These are phyloP conservation scores for Spondyliosoma cantharus DNA, from an alignment of 2,797 vertebrate genomes.

Conservation along the genomic window DNA sequence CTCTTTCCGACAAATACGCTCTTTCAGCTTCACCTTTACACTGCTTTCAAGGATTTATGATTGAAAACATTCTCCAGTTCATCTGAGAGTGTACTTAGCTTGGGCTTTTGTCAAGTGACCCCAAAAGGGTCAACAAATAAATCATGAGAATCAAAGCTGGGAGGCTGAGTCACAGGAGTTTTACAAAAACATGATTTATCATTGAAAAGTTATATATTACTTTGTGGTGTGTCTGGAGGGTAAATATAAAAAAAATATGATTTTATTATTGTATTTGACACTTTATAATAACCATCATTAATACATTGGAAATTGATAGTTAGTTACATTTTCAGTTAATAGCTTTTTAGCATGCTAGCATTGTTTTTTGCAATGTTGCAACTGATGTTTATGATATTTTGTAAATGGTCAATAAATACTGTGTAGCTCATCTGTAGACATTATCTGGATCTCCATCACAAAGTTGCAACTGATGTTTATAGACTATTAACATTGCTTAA, in stretches of 20 bases:
- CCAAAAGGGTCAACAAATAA: constrained; percentile 8
- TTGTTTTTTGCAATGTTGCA: no score
- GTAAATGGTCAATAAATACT: no score
- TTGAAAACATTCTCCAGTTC: background rate
- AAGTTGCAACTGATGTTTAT: no score
- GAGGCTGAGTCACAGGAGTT: constrained; percentile 6
- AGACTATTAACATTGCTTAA: no score
- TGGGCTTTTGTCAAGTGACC: constrained; percentile 44
- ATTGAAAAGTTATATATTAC: background rate
- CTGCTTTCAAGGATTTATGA: constrained; percentile 40
- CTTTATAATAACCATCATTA: no score
- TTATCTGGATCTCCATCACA: no score
- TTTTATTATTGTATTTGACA: no score
- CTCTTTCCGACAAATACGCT: background rate
- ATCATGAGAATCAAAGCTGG: background rate
- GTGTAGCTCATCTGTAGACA: no score
- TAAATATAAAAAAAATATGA: background rate
- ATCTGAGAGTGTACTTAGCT: constrained; percentile 9
- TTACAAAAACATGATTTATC: constrained; percentile 1
- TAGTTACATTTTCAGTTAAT: no score
- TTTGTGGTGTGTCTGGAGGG: background rate
- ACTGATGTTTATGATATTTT: no score
- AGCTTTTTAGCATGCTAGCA: no score
- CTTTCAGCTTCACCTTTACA: constrained; percentile 30
- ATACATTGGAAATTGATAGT: no score